Percentiles rank a stretch among this genome's conserved stretches.
Conservation (phyloP, 2,888 invertebrate genomes). For the Clistopyga incitator region DNA sequence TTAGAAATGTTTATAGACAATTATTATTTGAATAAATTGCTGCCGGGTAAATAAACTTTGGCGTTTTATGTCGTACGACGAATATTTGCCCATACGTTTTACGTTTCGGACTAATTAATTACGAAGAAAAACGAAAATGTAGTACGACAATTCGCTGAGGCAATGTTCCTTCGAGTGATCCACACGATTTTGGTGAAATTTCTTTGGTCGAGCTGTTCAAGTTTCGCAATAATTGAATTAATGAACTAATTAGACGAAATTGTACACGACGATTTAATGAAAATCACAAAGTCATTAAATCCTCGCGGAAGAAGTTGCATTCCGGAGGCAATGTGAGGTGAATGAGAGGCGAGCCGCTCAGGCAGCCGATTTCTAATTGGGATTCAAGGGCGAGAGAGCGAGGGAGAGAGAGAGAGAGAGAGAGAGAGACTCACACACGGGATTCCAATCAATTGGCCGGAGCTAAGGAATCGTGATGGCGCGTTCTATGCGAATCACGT, state of each 20-base stretch:
- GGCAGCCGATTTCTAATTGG: constrained; percentile 71
- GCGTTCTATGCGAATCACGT: constrained; percentile 66
- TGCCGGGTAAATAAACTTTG: no score
- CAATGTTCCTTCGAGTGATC: not conserved
- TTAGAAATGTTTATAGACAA: no score
- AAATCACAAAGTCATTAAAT: constrained; percentile 16
- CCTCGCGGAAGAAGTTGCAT: constrained; percentile 25
- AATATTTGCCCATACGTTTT: no score
- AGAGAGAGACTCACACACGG: constrained; percentile 66
- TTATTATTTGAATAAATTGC: no score
- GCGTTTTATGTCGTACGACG: no score
- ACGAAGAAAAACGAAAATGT: not conserved
- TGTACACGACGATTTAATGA: not conserved
- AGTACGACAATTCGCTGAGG: not conserved
- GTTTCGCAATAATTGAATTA: not conserved
- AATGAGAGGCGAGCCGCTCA: constrained; percentile 28
- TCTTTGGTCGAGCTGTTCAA: not conserved
- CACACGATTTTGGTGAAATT: not conserved
- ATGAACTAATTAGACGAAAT: constrained; percentile 2
- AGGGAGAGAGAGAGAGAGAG: constrained; percentile 20
- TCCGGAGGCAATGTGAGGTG: constrained; percentile 40
- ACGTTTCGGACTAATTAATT: not conserved
- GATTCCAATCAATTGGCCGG: constrained; percentile 76
- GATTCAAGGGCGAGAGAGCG: constrained; percentile 72
- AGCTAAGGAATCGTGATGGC: constrained; percentile 62